A percentile compares a stretch with the other conserved stretches of the same genome.
These are phyloP conservation scores for Hemiscyllium ocellatum DNA, from an alignment of 2,113 vertebrate genomes.

Conservation along the genomic window DNA sequence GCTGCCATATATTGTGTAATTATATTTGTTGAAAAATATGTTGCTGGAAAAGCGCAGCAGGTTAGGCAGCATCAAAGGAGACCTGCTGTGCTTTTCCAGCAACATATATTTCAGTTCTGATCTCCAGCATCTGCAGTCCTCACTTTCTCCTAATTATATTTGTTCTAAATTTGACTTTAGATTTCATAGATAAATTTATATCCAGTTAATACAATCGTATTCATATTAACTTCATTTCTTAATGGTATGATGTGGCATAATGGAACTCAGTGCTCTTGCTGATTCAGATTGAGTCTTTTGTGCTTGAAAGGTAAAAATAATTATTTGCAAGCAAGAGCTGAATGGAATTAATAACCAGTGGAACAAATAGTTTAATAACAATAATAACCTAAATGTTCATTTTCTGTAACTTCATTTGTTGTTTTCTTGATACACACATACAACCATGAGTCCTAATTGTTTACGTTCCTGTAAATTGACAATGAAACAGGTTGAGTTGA, in stretches of 20 bases:
- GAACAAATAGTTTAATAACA: neutral
- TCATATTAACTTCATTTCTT: neutral
- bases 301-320: neutral
- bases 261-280: neutral
- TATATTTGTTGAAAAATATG: neutral
- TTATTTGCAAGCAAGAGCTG: neutral
- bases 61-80: too few species aligned
- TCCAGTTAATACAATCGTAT: neutral
- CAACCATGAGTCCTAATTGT: neutral
- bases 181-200: neutral
- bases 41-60: too few species aligned
- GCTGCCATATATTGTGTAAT: neutral
- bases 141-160: neutral
- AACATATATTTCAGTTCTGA: too few species aligned
- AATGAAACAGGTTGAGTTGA: neutral
- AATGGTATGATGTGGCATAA: neutral
- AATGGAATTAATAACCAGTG: neutral
- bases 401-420: neutral
- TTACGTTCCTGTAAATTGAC: neutral
- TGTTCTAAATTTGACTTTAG: neutral
- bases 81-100: too few species aligned
- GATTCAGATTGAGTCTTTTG: neutral
- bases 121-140: too few species aligned
- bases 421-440: neutral
- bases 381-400: neutral